These are phyloP conservation scores for Eonycteris spelaea DNA, from an alignment of 2,113 vertebrate genomes.

Conservation along the genomic window DNA sequence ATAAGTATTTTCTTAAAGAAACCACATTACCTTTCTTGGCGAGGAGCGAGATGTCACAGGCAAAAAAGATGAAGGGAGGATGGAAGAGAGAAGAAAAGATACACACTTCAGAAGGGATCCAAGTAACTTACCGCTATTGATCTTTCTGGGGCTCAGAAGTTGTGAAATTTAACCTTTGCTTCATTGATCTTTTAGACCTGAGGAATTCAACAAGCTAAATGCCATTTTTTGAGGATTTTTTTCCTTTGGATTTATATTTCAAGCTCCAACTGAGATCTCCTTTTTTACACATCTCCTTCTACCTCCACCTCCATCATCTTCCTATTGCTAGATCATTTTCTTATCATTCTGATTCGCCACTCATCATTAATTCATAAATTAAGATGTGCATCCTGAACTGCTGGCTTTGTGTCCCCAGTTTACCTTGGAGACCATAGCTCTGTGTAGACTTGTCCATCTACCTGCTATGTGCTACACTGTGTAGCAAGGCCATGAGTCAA, in stretches of 20 bases:
- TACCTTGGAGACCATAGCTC: neutral
- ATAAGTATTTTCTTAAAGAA: constrained; percentile 99
- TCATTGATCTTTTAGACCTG: neutral
- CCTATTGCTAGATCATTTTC: neutral
- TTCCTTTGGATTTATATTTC: neutral
- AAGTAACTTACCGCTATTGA: constrained; percentile 77
- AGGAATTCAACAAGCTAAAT: neutral
- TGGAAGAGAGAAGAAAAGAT: constrained; percentile 71
- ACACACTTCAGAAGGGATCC: constrained; percentile 77
- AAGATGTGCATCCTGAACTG: neutral
- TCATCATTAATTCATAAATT: neutral
- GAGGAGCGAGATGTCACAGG: constrained; percentile 82
- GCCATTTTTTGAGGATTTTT: neutral
- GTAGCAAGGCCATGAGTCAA: neutral
- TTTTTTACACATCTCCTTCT: neutral
- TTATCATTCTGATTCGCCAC: neutral
- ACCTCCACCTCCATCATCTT: neutral
- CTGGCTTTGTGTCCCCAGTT: neutral
- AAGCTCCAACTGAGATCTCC: neutral
- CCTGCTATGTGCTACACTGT: rapidly evolving
- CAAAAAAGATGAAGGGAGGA: constrained; percentile 75
- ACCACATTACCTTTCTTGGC: constrained; percentile 86
- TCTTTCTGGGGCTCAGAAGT: constrained; percentile 75
- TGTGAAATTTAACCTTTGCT: constrained; percentile 78
- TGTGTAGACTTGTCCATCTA: neutral